phyloP scores from a whole-genome alignment of 2,888 invertebrate species.

The Drosophila stalkeri region DNA sequence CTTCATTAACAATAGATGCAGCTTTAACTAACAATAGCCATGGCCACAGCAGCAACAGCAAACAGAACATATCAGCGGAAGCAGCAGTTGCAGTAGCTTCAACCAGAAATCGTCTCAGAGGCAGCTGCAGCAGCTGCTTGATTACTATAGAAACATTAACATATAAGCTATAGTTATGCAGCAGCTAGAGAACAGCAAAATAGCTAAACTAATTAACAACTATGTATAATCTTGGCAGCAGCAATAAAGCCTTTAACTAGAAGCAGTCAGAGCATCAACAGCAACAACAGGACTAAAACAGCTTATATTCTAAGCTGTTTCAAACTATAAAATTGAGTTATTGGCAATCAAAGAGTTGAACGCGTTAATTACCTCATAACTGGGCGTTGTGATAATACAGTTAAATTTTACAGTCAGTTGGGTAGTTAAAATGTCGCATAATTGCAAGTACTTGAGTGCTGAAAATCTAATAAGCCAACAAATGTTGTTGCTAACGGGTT shows the following conservation, averaged over 20 bases:
- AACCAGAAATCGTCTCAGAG: background rate
- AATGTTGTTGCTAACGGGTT: background rate
- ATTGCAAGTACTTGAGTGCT: constrained; percentile 34
- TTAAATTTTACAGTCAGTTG: constrained; percentile 23
- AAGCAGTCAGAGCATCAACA: background rate
- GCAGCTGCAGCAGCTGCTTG: background rate
- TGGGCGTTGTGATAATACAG: constrained; percentile 21
- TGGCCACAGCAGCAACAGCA: background rate
- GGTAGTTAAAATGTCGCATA: constrained; percentile 8
- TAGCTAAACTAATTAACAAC: background rate
- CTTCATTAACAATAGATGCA: background rate
- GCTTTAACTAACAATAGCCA: background rate
- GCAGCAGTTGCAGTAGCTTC: background rate
- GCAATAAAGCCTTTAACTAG: background rate
- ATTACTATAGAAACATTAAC: background rate
- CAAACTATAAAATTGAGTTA: constrained; percentile 21
- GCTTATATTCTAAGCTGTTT: constrained; percentile 3
- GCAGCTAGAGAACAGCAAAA: background rate
- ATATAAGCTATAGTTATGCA: background rate
- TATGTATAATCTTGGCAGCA: background rate
- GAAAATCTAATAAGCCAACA: constrained; percentile 31
- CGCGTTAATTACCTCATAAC: constrained; percentile 38
- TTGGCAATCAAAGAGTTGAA: constrained; percentile 13
- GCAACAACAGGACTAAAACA: background rate
- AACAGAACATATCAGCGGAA: background rate